Evolutionary conservation across 2,797 vertebrate species (phyloP).

Genomic region (Borostomias antarcticus): DNA sequence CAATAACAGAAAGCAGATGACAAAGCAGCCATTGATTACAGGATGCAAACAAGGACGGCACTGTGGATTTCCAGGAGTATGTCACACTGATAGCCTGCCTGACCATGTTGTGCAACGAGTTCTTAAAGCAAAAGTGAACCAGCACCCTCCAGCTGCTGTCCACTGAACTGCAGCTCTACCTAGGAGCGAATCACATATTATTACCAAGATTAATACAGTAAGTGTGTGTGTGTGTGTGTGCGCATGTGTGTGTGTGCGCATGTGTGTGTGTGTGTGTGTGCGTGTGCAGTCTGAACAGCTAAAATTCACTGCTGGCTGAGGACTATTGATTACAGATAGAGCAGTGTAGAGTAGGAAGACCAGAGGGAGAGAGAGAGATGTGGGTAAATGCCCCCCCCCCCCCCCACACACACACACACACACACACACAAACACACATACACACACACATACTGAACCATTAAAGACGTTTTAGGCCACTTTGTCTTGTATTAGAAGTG

Average conservation of each 20-base stretch:
- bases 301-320: neutral
- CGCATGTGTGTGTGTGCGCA: conserved; percentile 4
- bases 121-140: conserved; percentile 6
- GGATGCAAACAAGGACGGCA: conserved; percentile 29
- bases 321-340: too few species aligned
- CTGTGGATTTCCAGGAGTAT: conserved; percentile 57
- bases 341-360: too few species aligned
- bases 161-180: neutral
- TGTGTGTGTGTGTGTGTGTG: too few species aligned
- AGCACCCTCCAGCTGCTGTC: neutral
- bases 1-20: neutral
- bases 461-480: neutral
- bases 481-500: neutral
- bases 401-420: conserved; percentile 41
- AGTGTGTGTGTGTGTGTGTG: conserved; percentile 10
- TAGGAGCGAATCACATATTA: neutral
- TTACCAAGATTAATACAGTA: too few species aligned
- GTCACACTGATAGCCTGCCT: conserved; percentile 34
- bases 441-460: neutral
- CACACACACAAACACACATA: neutral
- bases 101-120: conserved; percentile 27
- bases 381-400: conserved; percentile 38
- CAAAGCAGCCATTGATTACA: conserved; percentile 3
- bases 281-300: too few species aligned
- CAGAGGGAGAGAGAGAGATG: too few species aligned